Percentiles rank a stretch among this genome's conserved stretches.
Conservation (phyloP, 2,797 vertebrate species). For the Cygnus olor region DNA sequence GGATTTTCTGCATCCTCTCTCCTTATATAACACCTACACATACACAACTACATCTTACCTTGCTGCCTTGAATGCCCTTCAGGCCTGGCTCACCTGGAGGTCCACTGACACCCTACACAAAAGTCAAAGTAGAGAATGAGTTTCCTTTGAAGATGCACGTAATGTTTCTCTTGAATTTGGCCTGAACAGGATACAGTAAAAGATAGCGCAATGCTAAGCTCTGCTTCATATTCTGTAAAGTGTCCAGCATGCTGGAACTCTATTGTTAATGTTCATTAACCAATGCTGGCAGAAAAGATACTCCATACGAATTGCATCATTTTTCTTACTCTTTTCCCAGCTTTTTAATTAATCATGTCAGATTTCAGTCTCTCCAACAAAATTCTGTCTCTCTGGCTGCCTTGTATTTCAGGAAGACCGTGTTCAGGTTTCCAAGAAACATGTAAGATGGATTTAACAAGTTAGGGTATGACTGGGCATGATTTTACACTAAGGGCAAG, state of each 20-base stretch:
- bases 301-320: neutral
- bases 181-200: neutral
- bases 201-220: neutral
- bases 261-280: neutral
- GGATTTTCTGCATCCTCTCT: neutral
- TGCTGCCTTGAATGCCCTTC: slow-evolving; percentile 84
- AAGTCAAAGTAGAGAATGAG: slow-evolving; percentile 51
- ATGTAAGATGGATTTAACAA: neutral
- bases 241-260: neutral
- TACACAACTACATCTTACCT: slow-evolving; percentile 78
- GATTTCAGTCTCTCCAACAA: neutral
- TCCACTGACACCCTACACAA: slow-evolving; percentile 82
- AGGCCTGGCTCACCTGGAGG: slow-evolving; percentile 83
- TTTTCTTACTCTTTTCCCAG: neutral
- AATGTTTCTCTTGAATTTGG: neutral
- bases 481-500: neutral
- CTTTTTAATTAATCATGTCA: neutral
- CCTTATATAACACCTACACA: neutral
- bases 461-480: neutral
- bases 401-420: neutral
- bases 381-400: neutral
- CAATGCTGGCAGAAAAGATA: neutral
- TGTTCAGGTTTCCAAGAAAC: neutral
- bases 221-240: neutral
- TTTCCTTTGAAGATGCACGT: neutral